Conservation (phyloP, 2,113 vertebrate species). For the Hippopotamus amphibius region DNA sequence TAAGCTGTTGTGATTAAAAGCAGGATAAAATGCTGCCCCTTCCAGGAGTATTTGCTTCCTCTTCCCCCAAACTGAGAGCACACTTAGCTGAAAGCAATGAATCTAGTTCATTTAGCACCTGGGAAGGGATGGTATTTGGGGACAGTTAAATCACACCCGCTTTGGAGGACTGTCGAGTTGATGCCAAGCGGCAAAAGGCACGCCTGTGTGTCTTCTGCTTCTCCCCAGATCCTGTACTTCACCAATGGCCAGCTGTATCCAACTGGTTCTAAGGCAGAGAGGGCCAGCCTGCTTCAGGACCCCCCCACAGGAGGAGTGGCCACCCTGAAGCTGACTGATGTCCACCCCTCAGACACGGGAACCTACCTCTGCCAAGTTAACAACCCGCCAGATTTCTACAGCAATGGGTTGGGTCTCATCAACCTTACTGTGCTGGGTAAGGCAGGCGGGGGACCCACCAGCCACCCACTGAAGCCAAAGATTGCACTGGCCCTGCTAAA, state of each 20-base stretch:
- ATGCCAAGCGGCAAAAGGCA: not conserved
- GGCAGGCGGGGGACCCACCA: not conserved
- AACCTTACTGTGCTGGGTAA: slow-evolving; percentile 85
- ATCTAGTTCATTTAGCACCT: not conserved
- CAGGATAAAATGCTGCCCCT: not conserved
- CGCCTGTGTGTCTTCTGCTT: not conserved
- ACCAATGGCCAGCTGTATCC: slow-evolving; percentile 83
- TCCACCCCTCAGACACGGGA: slow-evolving; percentile 84
- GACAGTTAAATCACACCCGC: not conserved
- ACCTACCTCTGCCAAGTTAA: slow-evolving; percentile 88
- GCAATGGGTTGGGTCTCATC: slow-evolving; percentile 83
- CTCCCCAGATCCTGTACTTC: slow-evolving; percentile 86
- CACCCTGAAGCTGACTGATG: slow-evolving; percentile 80
- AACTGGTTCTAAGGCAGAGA: slow-evolving; percentile 78
- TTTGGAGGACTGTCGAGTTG: not conserved
- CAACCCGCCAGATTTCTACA: slow-evolving; percentile 87
- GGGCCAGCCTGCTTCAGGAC: slow-evolving; percentile 82
- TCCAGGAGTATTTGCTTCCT: not conserved
- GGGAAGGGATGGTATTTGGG: not conserved
- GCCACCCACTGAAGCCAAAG: not conserved
- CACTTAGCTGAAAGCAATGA: not conserved
- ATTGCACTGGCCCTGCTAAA: not conserved
- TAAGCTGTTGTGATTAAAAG: not conserved
- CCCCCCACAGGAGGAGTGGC: slow-evolving; percentile 85
- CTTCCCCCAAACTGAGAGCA: not conserved